Evolutionary conservation across 2,797 vertebrate species (phyloP).

Genomic region (Lithobates sylvaticus): DNA sequence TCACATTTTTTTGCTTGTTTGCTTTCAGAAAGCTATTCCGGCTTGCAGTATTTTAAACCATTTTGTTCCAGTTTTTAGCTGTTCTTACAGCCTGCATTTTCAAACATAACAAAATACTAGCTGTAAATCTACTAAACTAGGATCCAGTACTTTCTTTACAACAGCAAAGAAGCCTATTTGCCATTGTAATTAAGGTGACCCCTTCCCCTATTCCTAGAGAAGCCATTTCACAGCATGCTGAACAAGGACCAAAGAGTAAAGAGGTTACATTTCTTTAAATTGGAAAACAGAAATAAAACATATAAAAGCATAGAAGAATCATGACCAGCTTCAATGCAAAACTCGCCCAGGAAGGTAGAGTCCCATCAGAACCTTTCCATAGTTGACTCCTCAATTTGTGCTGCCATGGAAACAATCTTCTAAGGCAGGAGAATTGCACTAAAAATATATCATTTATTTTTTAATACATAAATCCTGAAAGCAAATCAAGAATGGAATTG

Average conservation of each 20-base stretch:
- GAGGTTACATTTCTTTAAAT: conserved; percentile 29
- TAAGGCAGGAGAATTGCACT: not conserved
- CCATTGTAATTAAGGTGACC: conserved; percentile 31
- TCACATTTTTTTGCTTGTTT: too few relatives aligned
- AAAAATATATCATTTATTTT: conserved; percentile 14
- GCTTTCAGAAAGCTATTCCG: too few relatives aligned
- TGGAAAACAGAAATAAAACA: conserved; percentile 46
- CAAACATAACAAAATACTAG: too few relatives aligned
- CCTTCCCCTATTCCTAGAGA: not conserved
- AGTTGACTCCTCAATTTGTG: not conserved
- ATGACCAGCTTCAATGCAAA: conserved; percentile 3
- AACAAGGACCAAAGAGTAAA: conserved; percentile 7
- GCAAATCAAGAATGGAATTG: conserved; percentile 4
- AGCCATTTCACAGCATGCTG: conserved; percentile 25
- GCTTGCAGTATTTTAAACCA: too few relatives aligned
- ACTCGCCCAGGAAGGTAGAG: not conserved
- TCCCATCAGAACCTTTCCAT: not conserved
- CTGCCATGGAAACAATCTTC: not conserved
- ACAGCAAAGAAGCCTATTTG: conserved; percentile 10
- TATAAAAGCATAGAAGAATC: conserved; percentile 16
- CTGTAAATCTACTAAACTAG: too few relatives aligned
- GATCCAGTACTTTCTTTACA: not conserved
- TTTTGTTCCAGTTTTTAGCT: too few relatives aligned
- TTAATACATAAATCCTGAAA: conserved; percentile 1
- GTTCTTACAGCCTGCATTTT: too few relatives aligned